Evolutionary conservation across 2,113 vertebrate species (phyloP).

Genomic region (Daubentonia madagascariensis): DNA sequence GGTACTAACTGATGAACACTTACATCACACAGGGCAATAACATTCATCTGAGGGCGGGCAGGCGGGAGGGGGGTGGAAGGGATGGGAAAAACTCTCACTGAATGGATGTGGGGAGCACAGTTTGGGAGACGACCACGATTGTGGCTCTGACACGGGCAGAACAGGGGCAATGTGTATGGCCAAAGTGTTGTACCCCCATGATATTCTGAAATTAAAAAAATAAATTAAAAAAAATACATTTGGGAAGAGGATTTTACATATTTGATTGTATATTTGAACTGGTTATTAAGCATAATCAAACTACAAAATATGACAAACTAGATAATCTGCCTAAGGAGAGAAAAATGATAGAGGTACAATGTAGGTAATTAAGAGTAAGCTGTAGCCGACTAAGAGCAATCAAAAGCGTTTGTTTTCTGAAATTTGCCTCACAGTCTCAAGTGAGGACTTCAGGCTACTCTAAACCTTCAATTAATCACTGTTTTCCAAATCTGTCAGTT

Average conservation of each 20-base stretch:
- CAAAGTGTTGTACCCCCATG: too few relatives aligned
- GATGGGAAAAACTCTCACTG: too few relatives aligned
- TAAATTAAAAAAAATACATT: conserved; percentile 66
- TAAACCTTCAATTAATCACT: conserved; percentile 17
- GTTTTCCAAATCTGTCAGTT: conserved; percentile 16
- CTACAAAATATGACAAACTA: conserved; percentile 57
- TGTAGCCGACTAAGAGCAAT: conserved; percentile 57
- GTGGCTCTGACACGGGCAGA: too few relatives aligned
- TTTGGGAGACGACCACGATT: too few relatives aligned
- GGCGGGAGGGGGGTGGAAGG: too few relatives aligned
- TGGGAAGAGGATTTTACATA: conserved; percentile 63
- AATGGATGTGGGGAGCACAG: too few relatives aligned
- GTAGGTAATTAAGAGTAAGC: conserved; percentile 43
- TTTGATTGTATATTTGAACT: conserved; percentile 73
- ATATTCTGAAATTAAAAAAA: too few relatives aligned
- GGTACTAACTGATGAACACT: too few relatives aligned
- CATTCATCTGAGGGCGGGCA: too few relatives aligned
- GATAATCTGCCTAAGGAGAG: conserved; percentile 53
- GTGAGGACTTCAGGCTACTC: neutral
- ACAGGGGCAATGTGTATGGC: too few relatives aligned
- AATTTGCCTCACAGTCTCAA: neutral
- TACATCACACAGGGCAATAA: too few relatives aligned
- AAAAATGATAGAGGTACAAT: conserved; percentile 43
- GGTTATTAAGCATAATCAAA: conserved; percentile 72
- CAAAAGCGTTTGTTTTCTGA: conserved; percentile 44